Evolutionary conservation across 2,113 vertebrate genomes (phyloP), one percentile per base, ranked within the genome.

Genomic region (Stercorarius parasiticus): DNA sequence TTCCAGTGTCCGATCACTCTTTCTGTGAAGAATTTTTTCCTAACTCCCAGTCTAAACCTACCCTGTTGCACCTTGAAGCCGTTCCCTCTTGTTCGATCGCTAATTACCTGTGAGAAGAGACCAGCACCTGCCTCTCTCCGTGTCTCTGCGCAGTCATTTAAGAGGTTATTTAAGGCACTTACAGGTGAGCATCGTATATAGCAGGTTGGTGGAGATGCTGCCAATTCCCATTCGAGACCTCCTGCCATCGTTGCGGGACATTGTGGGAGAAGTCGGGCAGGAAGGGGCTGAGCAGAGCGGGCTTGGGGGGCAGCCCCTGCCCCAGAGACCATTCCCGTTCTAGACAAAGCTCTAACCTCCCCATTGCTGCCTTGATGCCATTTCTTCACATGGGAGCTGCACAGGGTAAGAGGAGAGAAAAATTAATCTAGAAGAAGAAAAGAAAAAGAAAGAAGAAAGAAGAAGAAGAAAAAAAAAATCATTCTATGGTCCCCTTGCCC

Each of bases 241-340:
- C 19, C 26, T 38, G 29, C 34, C 0, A 1, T 9, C 2, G 0
- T 25, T 13, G 6, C 27, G n/a, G 13, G 22, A 43, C 0, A 2
- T 40, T 30, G 47, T 15, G 27, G 0, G 2, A 42, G 56, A 42
- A 43, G 14, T 27, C 0, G 2, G 5, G 25, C 20, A 43, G 38
- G 50, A 81, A 56, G 23, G 27, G 40, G 16, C 18, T 0, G 1
- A 19, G 38, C 8, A 71, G 56, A 45, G 38, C 23, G n/a, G 27
- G 19, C 2, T 4, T 10, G 9, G 27, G 29, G 13, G 12, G 18
- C 22, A 81, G 29, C 3, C 56, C 70, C 55, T 45, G 29, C 34
- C 34, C 38, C 45, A 77, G 38, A 29, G 40, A 43, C 11, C 15
- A 38, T 55, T 34, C 14, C 17, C 3, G 1, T 21, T 20, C 30